Base-by-base conservation (phyloP, 2,888 invertebrate genomes). In the Ptilodon capucinus region DNA sequence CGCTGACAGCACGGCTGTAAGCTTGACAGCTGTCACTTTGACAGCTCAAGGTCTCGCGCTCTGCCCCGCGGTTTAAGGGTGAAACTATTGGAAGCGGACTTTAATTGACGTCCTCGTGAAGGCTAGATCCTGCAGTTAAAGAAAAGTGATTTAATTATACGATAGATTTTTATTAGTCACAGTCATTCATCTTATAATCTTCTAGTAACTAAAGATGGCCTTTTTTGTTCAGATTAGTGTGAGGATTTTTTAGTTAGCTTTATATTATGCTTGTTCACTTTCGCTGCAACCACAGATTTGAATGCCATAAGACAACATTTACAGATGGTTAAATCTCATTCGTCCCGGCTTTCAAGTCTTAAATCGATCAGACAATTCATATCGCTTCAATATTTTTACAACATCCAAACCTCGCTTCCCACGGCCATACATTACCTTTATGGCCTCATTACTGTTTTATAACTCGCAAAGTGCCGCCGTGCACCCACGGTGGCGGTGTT, bases 21-120 rank as follows among this genome's bases (percentile, higher is more conserved):
- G 13, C 25, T 34, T 38, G 28, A 42, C 36, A 54, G 42, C 53
- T 71, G 84, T 81, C 83, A 79, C 81, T 65, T 57, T 81, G 81
- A 83, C 82, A 79, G 71, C 60, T 71, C 80, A 79, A 84, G 80
- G 86, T 64, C 42, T 64, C 68, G 58, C 52, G 51, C 21, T n/a
- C 3, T 6, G 9, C 35, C 8, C 17, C 40, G 48, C 46, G 43
- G 72, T 69, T 73, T 65, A 71, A 70, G 74, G 76, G 62, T 68
- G 61, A 58, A 61, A 52, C 51, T 49, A 50, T 57, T 59, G 46
- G 44, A 41, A 40, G 36, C 50, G 42, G 40, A 49, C 35, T 59
- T 49, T 46, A 42, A 42, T 57, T 43, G 28, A 59, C 52, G 68
- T 68, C 68, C 63, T 57, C 41, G 44, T 51, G 42, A 40, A 16